Base-by-base conservation (phyloP, 2,113 vertebrate species). In the Pholis gunnellus region DNA sequence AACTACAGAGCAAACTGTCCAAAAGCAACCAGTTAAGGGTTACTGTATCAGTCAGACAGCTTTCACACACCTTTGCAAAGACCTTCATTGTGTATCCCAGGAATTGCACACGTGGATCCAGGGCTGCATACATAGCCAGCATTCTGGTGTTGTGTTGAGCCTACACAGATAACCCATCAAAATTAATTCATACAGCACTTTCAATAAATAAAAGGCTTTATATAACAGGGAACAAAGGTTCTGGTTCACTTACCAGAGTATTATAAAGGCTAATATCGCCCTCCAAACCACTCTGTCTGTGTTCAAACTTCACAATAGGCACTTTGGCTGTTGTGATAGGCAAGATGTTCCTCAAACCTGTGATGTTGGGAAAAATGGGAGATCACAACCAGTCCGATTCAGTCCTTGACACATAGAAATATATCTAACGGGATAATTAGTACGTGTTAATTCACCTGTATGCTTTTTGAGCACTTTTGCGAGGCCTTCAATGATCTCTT, bases 261-360 rank as follows among this genome's bases (percentile, higher is more conserved):
- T 99, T 99, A 89, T 99, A 99, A 59, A 99, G 96, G 92, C 98
- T 99, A 89, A 99, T 99, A 75, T 99, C 98, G 50, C 98, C 98
- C 93, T 99, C 98, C 92, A 99, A 93, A 40, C 97, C 96, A 82
- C 97, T 99, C 83, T 97, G 94, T 88, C 96, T 94, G 93, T 99
- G 98, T 83, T 99, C 98, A 94, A 99, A 99, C 94, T 99, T 99
- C 75, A 99, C 98, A 56, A 99, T 99, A 96, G 98, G 98, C 96
- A 99, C 98, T 97, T 99, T 99, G 95, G 98, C 98, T 94, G 98
- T 99, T 72, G 98, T 99, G 94, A 99, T 99, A 91, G 98, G 98
- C 95, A 99, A 92, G 93, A 99, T 99, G 91, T 99, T 99, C 94
- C 96, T 97, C 94, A 99, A 93, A 96, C 98, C 98, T 99, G 92